These are phyloP conservation scores for Moxostoma hubbsi DNA, from an alignment of 2,797 vertebrate species.

Conservation along the genomic window DNA sequence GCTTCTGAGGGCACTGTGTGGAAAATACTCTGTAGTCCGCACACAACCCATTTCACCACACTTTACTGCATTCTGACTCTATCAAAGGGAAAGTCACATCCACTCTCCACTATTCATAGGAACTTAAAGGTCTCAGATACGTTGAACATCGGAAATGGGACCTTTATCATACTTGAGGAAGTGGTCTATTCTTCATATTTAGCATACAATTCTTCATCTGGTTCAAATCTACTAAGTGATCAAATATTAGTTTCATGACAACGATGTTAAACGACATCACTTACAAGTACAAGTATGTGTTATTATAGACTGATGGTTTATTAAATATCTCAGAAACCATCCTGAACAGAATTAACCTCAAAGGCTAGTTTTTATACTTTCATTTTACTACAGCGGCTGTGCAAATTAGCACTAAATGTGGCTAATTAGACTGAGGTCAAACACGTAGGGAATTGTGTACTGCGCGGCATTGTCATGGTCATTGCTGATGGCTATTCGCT, in stretches of 20 bases:
- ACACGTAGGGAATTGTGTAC: not conserved
- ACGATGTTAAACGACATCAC: not conserved
- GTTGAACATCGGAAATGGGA: not conserved
- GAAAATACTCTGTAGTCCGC: slow-evolving; percentile 42
- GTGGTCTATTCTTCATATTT: too few relatives aligned
- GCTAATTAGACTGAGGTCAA: slow-evolving; percentile 7
- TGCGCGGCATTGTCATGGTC: not conserved
- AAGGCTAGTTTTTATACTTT: not conserved
- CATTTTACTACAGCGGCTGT: slow-evolving; percentile 5
- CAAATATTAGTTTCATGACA: not conserved
- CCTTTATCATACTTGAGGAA: too few relatives aligned
- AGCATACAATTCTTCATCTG: too few relatives aligned
- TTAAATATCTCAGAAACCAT: not conserved
- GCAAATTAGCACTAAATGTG: slow-evolving; percentile 19
- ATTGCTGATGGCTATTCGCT: slow-evolving; percentile 84
- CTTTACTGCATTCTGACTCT: slow-evolving; percentile 36
- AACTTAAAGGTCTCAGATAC: slow-evolving; percentile 5
- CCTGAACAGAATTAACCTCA: not conserved
- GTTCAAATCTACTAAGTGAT: not conserved
- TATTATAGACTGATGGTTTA: not conserved
- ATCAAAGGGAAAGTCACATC: slow-evolving; percentile 50
- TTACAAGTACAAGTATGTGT: not conserved
- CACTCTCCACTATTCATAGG: slow-evolving; percentile 8
- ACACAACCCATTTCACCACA: slow-evolving; percentile 27
- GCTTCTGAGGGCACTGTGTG: slow-evolving; percentile 15